These are phyloP conservation scores for Serrognathus titanus DNA, from an alignment of 2,888 invertebrate species.

Conservation along the genomic window DNA sequence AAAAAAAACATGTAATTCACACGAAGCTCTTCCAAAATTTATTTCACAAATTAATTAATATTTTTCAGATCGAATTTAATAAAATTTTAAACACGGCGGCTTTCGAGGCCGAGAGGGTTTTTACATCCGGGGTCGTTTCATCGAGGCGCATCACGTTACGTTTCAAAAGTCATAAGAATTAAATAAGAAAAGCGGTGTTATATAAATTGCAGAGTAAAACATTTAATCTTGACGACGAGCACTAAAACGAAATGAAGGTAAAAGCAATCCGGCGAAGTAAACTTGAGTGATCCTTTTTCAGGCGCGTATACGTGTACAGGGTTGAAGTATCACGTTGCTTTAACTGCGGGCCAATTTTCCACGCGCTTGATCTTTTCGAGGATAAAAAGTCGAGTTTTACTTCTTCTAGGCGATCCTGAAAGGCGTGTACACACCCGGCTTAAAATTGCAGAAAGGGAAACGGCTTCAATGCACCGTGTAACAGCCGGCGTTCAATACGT, in stretches of 20 bases:
- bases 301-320: conserved; percentile 30
- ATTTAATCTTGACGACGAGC: neutral
- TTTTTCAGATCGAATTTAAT: too few species aligned
- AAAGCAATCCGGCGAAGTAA: conserved; percentile 28
- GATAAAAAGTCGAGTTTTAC: conserved; percentile 29
- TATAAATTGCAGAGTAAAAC: too few species aligned
- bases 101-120: too few species aligned
- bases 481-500: too few species aligned
- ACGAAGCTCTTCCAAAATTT: neutral
- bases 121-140: too few species aligned
- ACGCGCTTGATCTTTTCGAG: conserved; percentile 37
- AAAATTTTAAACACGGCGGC: too few species aligned
- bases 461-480: too few species aligned
- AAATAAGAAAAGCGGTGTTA: too few species aligned
- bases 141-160: neutral
- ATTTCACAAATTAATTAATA: too few species aligned
- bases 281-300: conserved; percentile 23
- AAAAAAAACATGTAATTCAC: too few species aligned
- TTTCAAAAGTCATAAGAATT: neutral
- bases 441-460: too few species aligned
- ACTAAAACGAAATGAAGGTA: conserved; percentile 18
- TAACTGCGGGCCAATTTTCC: conserved; percentile 40
- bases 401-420: too few species aligned
- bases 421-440: conserved; percentile 9
- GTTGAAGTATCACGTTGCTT: conserved; percentile 34